Conservation (phyloP, 64 coral and sea anemone species). For the Actinia tenebrosa region DNA sequence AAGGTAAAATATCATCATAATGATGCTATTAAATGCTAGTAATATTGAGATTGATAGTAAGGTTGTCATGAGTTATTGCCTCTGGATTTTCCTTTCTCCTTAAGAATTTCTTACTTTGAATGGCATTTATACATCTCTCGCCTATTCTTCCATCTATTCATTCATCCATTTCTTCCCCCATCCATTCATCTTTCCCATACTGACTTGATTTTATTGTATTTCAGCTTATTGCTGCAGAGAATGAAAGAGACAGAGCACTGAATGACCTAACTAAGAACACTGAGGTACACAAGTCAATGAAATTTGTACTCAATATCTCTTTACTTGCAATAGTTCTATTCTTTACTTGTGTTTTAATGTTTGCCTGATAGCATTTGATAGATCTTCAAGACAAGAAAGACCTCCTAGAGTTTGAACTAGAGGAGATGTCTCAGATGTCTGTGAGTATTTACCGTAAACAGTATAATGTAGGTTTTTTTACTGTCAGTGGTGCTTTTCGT, state of each 20-base stretch:
- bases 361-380: constrained; percentile 57
- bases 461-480: not conserved
- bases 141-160: too few relatives aligned
- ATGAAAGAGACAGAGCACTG: constrained; percentile 53
- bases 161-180: not conserved
- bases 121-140: too few relatives aligned
- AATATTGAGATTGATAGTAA: not conserved
- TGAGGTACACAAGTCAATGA: constrained; percentile 25
- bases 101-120: too few relatives aligned
- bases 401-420: constrained; percentile 93
- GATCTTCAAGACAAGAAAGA: constrained; percentile 90
- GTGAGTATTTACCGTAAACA: constrained; percentile 39
- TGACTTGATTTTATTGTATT: not conserved
- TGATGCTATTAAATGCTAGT: too few relatives aligned
- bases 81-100: too few relatives aligned
- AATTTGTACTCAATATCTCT: too few relatives aligned
- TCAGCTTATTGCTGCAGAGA: constrained; percentile 69
- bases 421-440: constrained; percentile 93
- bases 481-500: not conserved
- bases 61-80: not conserved
- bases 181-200: not conserved
- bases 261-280: constrained; percentile 49
- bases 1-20: constrained; percentile 10
- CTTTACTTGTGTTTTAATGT: not conserved
- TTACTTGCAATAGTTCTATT: not conserved